Base-by-base conservation (phyloP, 1,140 invertebrate species). In the Diabrotica undecimpunctata region DNA sequence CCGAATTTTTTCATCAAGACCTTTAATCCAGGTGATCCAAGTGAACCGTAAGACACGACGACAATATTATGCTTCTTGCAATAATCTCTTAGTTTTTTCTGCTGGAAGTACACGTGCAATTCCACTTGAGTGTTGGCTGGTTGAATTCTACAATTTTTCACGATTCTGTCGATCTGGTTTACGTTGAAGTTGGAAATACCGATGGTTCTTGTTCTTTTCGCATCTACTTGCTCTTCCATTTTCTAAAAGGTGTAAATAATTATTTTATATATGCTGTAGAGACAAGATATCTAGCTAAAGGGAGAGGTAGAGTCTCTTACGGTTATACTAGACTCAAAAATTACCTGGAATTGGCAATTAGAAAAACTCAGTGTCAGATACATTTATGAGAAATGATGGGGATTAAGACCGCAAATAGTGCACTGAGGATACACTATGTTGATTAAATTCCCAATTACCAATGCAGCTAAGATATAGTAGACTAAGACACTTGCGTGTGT, bases 61-160 rank as follows among this genome's bases (percentile, higher is more conserved):
- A 84, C 79, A 36, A 96, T 92, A n/a, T 86, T 82, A 66, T 89
- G 81, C 6, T 81, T 73, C 56, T 84, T 79, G 75, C 93, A 95
- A 67, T 88, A 93, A 65, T 89, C 81, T 9, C 88, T 80, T 11
- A 96, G 75, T 39, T 86, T 80, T 13, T 83, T 82, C 77, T 96
- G 93, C 75, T 94, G 92, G 65, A 92, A 84, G 71, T 92, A 92
- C 0, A 89, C 86, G 75, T 96, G 92, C 41, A 91, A 80, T 74
- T 95, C 93, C 37, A 94, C 81, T 83, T 93, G 85, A 25, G 90
- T 79, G 74, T 87, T 89, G 63, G 86, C 86, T 3, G 90, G 90
- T 69, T 86, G 86, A 14, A 91, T 84, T 66, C 81, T 81, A 37
- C 85, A 82, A 64, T 81, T 83, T 55, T 88, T 83, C 53, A 87